Evolutionary conservation across 1,140 invertebrate species (phyloP), one percentile per base, ranked within the genome.

Genomic region (Sipha flava): DNA sequence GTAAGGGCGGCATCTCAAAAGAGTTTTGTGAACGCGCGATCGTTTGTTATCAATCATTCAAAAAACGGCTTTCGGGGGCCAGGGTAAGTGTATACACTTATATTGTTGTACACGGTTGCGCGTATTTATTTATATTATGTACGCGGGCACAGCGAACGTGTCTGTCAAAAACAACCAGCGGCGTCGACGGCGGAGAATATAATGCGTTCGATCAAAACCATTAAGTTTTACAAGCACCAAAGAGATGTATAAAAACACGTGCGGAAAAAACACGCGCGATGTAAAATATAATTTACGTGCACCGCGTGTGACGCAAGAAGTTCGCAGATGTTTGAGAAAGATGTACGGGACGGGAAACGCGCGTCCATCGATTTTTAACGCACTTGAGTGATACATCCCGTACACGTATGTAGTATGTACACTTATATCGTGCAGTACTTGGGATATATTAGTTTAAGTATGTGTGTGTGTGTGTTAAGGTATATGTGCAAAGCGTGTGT

Each of bases 41-140:
- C 72, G 37, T 77, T 77, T 47, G 73, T 77, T 77, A 77, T 77
- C 73, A 77, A 77, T 77, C 73, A 77, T 77, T 77, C 52, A 77
- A 77, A 77, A 77, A 77, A 77, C 73, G 34, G 73, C 31, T 18
- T 29, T 34, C 18, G 62, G 0, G 12, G 37, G 21, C 10, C 7
- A 43, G 21, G 26, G 26, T 45, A 45, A 57, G 18, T 7, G n/a
- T 54, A 26, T 26, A 54, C 6, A 6, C 16, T 4, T 49, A 21
- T 64, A 37, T 21, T n/a, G 62, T n/a, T 66, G n/a, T 37, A n/a
- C 16, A 40, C 26, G 62, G n/a, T n/a, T 18, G 62, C 18, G 9
- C 7, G 31, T 21, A n/a, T 34, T 12, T n/a, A 34, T 18, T 9
- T 34, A 16, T 43, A 66, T 26, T n/a, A n/a, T n/a, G n/a, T n/a